Percentiles rank a stretch among this genome's conserved stretches.
Conservation (phyloP, 2,797 vertebrate species). For the Oreochromis grahami region DNA sequence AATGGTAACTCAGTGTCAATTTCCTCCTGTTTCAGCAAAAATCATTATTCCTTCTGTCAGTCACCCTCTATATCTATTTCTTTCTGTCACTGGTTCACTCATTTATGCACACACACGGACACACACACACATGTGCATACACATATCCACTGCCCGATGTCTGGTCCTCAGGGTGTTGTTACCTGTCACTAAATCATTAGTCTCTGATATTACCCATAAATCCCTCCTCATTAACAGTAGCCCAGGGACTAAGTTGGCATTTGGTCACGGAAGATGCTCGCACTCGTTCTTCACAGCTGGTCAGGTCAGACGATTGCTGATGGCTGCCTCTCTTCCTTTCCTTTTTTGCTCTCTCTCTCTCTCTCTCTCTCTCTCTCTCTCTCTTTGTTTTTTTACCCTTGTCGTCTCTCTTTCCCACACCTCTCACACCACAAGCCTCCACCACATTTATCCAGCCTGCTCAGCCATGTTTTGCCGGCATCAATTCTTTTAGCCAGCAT, state of each 20-base stretch:
- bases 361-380: neutral
- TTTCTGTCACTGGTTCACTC: constrained; percentile 8
- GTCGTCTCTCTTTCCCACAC: neutral
- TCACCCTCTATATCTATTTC: neutral
- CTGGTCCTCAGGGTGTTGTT: constrained; percentile 52
- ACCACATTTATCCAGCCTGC: constrained; percentile 31
- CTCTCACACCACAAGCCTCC: neutral
- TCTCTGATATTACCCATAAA: constrained; percentile 71
- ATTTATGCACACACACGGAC: neutral
- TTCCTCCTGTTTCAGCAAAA: neutral
- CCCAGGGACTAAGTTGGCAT: constrained; percentile 63
- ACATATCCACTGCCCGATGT: neutral
- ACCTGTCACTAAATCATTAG: constrained; percentile 71
- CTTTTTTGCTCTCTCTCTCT: neutral
- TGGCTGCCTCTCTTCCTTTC: constrained; percentile 20
- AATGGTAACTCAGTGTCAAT: neutral
- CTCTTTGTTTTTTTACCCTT: neutral
- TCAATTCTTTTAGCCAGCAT: constrained; percentile 17
- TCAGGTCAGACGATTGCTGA: constrained; percentile 49
- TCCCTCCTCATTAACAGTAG: constrained; percentile 66
- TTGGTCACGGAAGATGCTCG: constrained; percentile 59
- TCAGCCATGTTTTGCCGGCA: constrained; percentile 23
- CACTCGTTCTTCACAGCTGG: constrained; percentile 32
- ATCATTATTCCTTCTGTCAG: constrained; percentile 1
- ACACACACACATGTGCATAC: neutral